phyloP scores from a whole-genome alignment of 1,140 invertebrate species.

The Drosophila trapezifrons region DNA sequence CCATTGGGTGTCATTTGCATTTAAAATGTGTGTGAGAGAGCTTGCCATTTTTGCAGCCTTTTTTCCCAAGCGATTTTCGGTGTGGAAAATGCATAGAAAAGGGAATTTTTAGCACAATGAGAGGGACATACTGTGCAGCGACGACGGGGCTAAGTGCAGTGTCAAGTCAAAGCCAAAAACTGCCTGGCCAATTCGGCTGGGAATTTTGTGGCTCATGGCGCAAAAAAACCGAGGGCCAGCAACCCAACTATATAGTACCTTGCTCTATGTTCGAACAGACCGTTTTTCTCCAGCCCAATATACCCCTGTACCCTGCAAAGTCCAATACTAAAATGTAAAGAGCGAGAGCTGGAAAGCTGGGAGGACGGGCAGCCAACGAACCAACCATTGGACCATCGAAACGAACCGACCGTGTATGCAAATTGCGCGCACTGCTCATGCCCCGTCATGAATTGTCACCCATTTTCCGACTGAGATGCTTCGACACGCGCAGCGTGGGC shows the following conservation, averaged over 20 bases:
- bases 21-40: constrained; percentile 55
- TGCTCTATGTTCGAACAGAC: too few relatives aligned
- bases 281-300: not conserved
- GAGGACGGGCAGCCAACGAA: constrained; percentile 1
- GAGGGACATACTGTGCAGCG: constrained; percentile 13
- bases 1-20: constrained; percentile 69
- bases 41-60: constrained; percentile 22
- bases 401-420: constrained; percentile 69
- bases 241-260: constrained; percentile 10
- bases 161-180: constrained; percentile 53
- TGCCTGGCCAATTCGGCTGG: constrained; percentile 54
- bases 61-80: constrained; percentile 25
- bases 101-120: constrained; percentile 63
- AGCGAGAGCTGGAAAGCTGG: constrained; percentile 10
- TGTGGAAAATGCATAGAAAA: constrained; percentile 63
- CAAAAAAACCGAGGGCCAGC: constrained; percentile 27
- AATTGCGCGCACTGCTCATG: constrained; percentile 75
- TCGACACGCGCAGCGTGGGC: constrained; percentile 62
- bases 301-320: not conserved
- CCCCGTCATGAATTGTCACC: constrained; percentile 79
- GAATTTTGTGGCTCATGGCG: constrained; percentile 47
- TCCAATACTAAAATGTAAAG: constrained; percentile 18
- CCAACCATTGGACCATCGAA: constrained; percentile 41
- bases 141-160: constrained; percentile 45
- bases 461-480: constrained; percentile 81